A percentile compares a stretch with the other conserved stretches of the same genome.
Conservation (phyloP, 2,888 invertebrate species). For the Loripinus fragilis region DNA sequence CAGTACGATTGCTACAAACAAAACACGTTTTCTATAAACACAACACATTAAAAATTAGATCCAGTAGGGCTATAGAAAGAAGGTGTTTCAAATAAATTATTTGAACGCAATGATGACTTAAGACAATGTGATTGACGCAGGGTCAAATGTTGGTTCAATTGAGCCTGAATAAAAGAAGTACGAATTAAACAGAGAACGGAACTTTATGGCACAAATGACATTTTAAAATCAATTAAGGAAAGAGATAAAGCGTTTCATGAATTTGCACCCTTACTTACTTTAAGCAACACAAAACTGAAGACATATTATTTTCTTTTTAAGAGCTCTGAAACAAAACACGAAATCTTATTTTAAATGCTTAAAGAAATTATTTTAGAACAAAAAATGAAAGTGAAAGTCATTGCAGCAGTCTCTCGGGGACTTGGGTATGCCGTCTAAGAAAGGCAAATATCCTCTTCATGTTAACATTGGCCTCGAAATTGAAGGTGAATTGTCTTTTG, state of each 20-base stretch:
- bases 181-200: neutral
- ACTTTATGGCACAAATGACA: neutral
- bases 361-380: neutral
- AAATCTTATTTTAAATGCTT: neutral
- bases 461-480: no score
- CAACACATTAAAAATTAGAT: no score
- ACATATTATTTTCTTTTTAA: neutral
- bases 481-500: no score
- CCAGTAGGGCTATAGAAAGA: no score
- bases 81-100: no score
- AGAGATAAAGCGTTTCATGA: no score
- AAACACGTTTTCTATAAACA: no score
- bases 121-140: neutral
- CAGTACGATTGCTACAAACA: no score
- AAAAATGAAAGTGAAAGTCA: neutral
- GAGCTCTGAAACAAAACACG: neutral
- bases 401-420: no score
- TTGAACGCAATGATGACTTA: neutral
- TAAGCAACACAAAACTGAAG: neutral
- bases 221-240: no score
- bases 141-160: neutral
- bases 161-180: neutral
- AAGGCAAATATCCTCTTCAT: no score
- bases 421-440: no score
- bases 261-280: neutral